Evolutionary conservation across 2,888 invertebrate genomes (phyloP), one percentile per base, ranked within the genome.

Genomic region (Halictus ligatus): DNA sequence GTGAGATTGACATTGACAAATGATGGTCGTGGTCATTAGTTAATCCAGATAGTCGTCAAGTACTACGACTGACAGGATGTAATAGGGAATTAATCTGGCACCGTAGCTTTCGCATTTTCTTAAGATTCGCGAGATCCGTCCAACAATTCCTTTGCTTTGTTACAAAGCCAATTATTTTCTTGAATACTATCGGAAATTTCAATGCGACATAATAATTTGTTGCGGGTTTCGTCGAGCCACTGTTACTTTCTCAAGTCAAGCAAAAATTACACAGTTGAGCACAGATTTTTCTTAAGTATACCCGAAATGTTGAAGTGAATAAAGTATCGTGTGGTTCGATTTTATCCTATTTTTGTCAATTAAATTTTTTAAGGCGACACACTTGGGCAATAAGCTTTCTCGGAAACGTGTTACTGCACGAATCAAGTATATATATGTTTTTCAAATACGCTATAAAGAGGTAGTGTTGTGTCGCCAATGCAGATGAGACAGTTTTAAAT

Each of bases 1-100:
- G 40, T 48, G 50, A 48, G 75, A 76, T 78, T 84, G 90, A 86
- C 90, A 83, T 67, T 88, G 85, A 89, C 88, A 35, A 86, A 86
- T 90, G 82, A 58, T 15, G 69, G 75, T 46, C 78, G 73, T 77
- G 80, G 83, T 80, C 58, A 84, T 85, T 80, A 84, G 69, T 80
- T 84, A 75, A 64, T 74, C 50, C n/a, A n/a, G 71, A 75, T 69
- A 73, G 48, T 84, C 77, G 64, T 15, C 71, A 78, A 72, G 15
- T 58, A n/a, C 29, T 15, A 74, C 35, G 1, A 29, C 18, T 46
- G 58, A 13, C 67, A 67, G 74, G 67, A 67, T 58, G 35, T 75
- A 72, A 29, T 43, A 21, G 21, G 18, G 25, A n/a, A 43, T 6
- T 25, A 15, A 8, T 75, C 48, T 5, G 67, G 18, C 18, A 67